These are phyloP conservation scores for Lutjanus campechanus DNA, from an alignment of 2,797 vertebrate species.

Conservation along the genomic window DNA sequence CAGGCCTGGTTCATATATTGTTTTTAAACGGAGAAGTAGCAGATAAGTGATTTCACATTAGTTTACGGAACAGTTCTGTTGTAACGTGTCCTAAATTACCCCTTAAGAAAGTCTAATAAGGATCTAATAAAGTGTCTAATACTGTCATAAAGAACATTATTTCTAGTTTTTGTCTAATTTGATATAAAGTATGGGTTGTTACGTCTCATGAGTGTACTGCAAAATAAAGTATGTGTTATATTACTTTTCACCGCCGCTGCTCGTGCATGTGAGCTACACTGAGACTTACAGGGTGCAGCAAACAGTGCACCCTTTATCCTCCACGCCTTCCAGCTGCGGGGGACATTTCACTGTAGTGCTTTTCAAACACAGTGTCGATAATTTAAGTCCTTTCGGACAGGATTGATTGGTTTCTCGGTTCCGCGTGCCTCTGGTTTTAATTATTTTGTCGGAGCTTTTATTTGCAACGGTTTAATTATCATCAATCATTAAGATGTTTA, in stretches of 20 bases:
- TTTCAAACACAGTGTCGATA: constrained; percentile 71
- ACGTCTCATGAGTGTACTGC: no score
- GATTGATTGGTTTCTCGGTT: constrained; percentile 63
- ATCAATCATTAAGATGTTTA: constrained; percentile 86
- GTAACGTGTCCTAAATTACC: no score
- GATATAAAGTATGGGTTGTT: no score
- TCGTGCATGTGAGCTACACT: constrained; percentile 19
- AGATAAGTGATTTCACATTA: no score
- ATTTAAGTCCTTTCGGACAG: constrained; percentile 66
- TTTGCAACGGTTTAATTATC: constrained; percentile 83
- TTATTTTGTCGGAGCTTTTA: constrained; percentile 81
- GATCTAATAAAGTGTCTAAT: no score
- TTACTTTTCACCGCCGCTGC: constrained; percentile 40
- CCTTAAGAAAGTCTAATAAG: no score
- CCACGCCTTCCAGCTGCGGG: constrained; percentile 57
- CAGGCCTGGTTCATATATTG: no score
- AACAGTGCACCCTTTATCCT: constrained; percentile 62
- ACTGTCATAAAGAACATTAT: no score
- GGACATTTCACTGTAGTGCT: constrained; percentile 58
- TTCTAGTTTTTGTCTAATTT: no score
- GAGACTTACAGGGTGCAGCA: constrained; percentile 39
- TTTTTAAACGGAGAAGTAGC: no score
- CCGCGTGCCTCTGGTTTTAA: constrained; percentile 77
- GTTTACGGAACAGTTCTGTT: no score
- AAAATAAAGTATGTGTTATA: constrained; percentile 2